These are phyloP conservation scores for Piprites chloris DNA, from an alignment of 2,113 vertebrate species.

Conservation along the genomic window DNA sequence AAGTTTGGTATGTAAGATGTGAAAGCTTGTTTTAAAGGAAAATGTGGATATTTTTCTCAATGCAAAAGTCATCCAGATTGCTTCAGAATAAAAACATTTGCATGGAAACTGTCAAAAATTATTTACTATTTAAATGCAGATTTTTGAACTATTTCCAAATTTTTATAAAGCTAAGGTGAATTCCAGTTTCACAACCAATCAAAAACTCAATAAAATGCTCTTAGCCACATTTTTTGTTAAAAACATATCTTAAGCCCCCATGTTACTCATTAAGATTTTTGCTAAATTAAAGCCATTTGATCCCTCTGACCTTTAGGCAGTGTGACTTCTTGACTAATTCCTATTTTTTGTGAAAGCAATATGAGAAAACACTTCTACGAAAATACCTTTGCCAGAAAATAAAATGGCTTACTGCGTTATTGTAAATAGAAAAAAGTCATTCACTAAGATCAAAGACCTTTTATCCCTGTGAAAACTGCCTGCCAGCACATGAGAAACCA, in stretches of 20 bases:
- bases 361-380: not conserved
- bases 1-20: not conserved
- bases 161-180: not conserved
- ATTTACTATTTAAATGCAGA: not conserved
- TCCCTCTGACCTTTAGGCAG: not conserved
- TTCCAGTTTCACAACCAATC: not conserved
- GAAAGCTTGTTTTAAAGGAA: not conserved
- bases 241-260: not conserved
- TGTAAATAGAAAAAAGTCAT: constrained; percentile 21
- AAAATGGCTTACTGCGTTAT: not conserved
- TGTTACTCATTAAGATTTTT: not conserved
- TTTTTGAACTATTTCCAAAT: not conserved
- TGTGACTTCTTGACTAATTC: not conserved
- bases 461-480: constrained; percentile 11
- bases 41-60: not conserved
- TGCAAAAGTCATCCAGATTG: not conserved
- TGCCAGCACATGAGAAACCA: not conserved
- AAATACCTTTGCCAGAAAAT: not conserved
- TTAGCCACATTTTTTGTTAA: not conserved
- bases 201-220: not conserved
- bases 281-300: not conserved
- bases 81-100: not conserved
- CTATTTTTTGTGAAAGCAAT: not conserved
- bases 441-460: constrained; percentile 21
- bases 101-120: not conserved